Evolutionary conservation across 1,140 invertebrate species (phyloP), one percentile per base, ranked within the genome.

Genomic region (Drosophila neocordata): DNA sequence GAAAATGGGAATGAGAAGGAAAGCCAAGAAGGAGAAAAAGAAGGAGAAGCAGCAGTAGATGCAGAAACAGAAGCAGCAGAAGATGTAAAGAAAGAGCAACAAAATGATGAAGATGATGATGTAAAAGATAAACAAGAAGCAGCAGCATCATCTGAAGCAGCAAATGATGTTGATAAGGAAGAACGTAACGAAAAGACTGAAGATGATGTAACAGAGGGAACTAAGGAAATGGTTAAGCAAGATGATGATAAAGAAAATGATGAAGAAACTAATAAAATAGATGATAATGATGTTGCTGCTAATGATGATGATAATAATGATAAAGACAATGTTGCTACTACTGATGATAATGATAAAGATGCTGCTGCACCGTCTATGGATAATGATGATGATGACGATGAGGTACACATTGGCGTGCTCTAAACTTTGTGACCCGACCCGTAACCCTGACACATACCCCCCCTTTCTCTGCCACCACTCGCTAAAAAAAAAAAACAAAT

Each of bases 381-480:
- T 20, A 64, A 83, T 48, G 84, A 91, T 3, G 84, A 92, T 51
- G 90, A 90, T 62, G 84, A 91, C 60, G 92, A 92, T 70, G 77
- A 87, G 74, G 89, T 91, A 91, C 90, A 91, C 74, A 87, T 87
- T 84, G 84, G 91, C 91, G 82, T 79, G 89, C 73, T 82, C 70
- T 76, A 85, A 88, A 71, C 67, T 20, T 48, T 48, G 41, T 48
- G 41, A 11, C 8, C 15, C 41, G 15, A 9, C 18, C 41, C 41
- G 8, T n/a, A n/a, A 9, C 34, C 34, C 34, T 12, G 6, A 18
- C 18, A 15, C 41, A 20, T 18, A 20, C 15, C 7, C 15, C 41
- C 41, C n/a, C n/a, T 13, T 1, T 44, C 15, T 48, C 41, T 48
- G 8, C 18, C 15, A 11, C 41, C 41, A 20, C 41, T 48, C 15